Conservation (phyloP, 2,113 vertebrate genomes). For the Gnathonemus longibarbis region DNA sequence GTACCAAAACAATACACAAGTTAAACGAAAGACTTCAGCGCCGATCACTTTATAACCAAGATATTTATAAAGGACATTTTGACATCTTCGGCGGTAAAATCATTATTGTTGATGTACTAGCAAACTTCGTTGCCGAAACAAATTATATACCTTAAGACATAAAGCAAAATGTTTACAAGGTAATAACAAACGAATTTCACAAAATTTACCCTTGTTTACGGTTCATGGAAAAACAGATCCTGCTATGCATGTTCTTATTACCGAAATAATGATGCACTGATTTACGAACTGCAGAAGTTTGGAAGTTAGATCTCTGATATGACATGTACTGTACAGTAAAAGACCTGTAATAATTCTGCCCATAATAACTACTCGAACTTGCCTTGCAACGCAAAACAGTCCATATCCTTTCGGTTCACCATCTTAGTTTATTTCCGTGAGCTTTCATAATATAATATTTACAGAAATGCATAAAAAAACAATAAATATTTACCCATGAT, state of each 20-base stretch:
- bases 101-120: background rate
- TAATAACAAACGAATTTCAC: background rate
- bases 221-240: background rate
- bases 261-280: background rate
- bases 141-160: background rate
- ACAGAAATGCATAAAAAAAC: background rate
- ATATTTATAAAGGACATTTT: background rate
- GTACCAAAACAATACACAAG: background rate
- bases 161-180: background rate
- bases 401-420: background rate
- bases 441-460: background rate
- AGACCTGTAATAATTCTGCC: background rate
- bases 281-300: background rate
- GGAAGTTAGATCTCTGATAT: background rate
- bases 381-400: background rate
- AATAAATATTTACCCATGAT: slow-evolving; percentile 58
- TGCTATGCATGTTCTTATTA: background rate
- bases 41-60: background rate
- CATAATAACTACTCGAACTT: background rate
- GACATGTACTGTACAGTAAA: background rate
- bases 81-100: background rate
- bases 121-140: background rate
- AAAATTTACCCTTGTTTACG: background rate
- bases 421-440: background rate
- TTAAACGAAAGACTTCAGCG: background rate